phyloP scores from a whole-genome alignment of 2,113 vertebrate species.

The Dasyurus viverrinus region DNA sequence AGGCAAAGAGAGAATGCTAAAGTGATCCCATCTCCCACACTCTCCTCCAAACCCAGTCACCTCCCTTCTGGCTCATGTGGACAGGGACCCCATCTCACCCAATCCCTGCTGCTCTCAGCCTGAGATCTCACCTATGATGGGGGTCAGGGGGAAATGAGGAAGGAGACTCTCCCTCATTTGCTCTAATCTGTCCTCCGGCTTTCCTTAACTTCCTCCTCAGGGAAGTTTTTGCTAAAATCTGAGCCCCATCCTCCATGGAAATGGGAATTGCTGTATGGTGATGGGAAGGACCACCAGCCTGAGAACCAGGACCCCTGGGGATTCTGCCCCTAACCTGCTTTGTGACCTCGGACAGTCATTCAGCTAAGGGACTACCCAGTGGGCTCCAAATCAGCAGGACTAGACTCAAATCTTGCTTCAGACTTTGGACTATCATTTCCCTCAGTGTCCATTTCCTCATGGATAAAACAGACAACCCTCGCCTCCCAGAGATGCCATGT shows the following conservation, averaged over 20 bases:
- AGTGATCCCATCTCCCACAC: neutral
- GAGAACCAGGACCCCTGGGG: neutral
- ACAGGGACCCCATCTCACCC: neutral
- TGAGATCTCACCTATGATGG: neutral
- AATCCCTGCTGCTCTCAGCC: neutral
- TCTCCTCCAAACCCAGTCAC: slow-evolving; percentile 1
- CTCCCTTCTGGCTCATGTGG: neutral
- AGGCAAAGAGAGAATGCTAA: neutral
- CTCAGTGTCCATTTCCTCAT: neutral
- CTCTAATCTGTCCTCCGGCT: too few relatives aligned
- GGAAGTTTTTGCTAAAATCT: neutral
- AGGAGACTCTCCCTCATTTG: neutral
- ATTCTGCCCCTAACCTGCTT: neutral
- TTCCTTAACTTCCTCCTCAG: neutral
- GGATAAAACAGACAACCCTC: neutral
- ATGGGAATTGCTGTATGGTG: neutral
- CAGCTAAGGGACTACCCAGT: too few relatives aligned
- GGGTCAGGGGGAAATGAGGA: neutral
- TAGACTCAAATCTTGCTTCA: neutral
- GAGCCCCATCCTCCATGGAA: neutral
- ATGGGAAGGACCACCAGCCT: neutral
- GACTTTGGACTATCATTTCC: too few relatives aligned
- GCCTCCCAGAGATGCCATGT: neutral
- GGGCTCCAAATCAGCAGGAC: neutral
- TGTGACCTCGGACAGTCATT: neutral